Percentiles rank a stretch among this genome's conserved stretches.
phyloP scores from a whole-genome alignment of 1,140 invertebrate species.

The Panulirus ornatus region DNA sequence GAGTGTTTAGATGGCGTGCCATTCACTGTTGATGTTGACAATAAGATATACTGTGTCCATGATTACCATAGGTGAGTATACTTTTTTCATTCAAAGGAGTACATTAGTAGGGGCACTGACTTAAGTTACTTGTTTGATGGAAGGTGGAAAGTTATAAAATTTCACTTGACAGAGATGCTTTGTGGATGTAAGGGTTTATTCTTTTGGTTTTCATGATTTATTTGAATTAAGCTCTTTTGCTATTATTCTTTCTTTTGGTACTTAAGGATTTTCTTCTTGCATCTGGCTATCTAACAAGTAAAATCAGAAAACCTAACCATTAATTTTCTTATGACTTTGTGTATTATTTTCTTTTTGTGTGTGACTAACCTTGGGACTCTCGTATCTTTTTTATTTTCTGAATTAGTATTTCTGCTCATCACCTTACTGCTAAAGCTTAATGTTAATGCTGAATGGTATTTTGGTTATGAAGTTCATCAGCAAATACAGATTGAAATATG shows the following conservation, averaged over 20 bases:
- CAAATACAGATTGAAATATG: too few relatives aligned
- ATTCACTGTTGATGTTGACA: conserved; percentile 98
- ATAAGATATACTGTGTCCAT: conserved; percentile 99
- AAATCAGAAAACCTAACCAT: too few relatives aligned
- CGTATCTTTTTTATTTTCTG: not conserved
- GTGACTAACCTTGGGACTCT: not conserved
- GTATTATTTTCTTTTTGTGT: not conserved
- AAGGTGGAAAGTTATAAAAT: not conserved
- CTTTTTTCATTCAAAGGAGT: too few relatives aligned
- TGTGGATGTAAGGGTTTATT: too few relatives aligned
- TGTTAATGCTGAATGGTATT: not conserved
- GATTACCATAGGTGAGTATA: conserved; percentile 98
- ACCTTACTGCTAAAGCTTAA: not conserved
- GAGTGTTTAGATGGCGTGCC: conserved; percentile 98
- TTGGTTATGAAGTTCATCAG: too few relatives aligned
- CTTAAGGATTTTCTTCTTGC: not conserved
- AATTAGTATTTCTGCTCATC: not conserved
- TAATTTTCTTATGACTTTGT: too few relatives aligned
- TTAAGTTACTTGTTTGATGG: not conserved
- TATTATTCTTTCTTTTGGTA: too few relatives aligned
- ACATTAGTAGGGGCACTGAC: too few relatives aligned
- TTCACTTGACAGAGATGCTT: not conserved
- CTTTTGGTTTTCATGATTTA: too few relatives aligned
- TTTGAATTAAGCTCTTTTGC: too few relatives aligned
- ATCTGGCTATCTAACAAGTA: not conserved